Evolutionary conservation across 2,113 vertebrate genomes (phyloP).

Genomic region (Tetraodon nigroviridis): DNA sequence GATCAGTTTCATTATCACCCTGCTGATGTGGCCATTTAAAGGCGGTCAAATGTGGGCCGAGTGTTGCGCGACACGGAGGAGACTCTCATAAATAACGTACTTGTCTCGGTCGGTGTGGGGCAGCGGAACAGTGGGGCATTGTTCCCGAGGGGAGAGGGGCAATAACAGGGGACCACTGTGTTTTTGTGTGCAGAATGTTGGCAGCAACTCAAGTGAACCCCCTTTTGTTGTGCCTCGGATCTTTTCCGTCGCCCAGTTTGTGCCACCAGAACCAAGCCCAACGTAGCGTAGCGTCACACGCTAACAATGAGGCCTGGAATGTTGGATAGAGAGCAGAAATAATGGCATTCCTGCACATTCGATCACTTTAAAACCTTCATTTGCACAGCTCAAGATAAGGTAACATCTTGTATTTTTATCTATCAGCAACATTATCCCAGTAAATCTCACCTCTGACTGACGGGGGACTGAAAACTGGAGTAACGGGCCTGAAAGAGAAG

Average conservation of each 20-base stretch:
- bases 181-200: too few species aligned
- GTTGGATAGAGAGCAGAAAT: too few species aligned
- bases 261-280: slow-evolving; percentile 22
- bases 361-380: too few species aligned
- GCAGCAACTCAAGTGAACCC: not conserved
- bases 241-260: slow-evolving; percentile 40
- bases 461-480: too few species aligned
- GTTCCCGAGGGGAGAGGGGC: slow-evolving; percentile 37
- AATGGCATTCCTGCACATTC: too few species aligned
- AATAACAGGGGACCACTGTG: slow-evolving; percentile 1
- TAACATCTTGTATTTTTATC: too few species aligned
- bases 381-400: too few species aligned
- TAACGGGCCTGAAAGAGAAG: too few species aligned
- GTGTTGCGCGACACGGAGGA: slow-evolving; percentile 41
- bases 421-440: too few species aligned
- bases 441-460: too few species aligned
- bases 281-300: too few species aligned
- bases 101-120: slow-evolving; percentile 25
- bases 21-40: slow-evolving; percentile 82
- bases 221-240: slow-evolving; percentile 23
- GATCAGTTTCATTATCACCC: slow-evolving; percentile 77
- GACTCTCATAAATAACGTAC: slow-evolving; percentile 51
- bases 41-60: slow-evolving; percentile 57
- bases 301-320: too few species aligned
- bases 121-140: slow-evolving; percentile 51